Conservation (phyloP, 2,888 invertebrate genomes). For the Stenchaetothrips biformis region DNA sequence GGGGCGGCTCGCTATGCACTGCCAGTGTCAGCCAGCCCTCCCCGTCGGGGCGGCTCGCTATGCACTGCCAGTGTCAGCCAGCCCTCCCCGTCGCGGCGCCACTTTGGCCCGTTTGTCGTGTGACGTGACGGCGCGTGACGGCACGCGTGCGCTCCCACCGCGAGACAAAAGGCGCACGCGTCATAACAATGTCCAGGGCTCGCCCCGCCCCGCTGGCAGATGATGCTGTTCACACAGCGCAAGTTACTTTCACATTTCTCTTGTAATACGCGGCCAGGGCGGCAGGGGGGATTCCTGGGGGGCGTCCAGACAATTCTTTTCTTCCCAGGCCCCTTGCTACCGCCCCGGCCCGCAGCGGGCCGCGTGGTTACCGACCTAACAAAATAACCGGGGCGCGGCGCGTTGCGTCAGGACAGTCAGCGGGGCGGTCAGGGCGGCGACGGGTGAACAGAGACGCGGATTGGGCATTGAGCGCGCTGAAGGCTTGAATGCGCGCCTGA, state of each 20-base stretch:
- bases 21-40: too few relatives aligned
- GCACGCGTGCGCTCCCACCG: neutral
- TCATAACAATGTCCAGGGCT: neutral
- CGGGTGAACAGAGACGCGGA: too few relatives aligned
- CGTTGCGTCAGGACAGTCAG: too few relatives aligned
- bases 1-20: too few relatives aligned
- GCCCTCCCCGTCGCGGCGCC: too few relatives aligned
- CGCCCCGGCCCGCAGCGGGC: neutral
- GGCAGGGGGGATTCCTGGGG: neutral
- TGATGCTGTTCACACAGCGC: conserved; percentile 21
- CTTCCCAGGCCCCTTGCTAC: neutral
- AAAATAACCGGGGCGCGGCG: neutral
- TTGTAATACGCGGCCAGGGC: conserved; percentile 13
- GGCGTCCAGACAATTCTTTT: conserved; percentile 2
- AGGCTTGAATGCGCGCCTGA: too few relatives aligned
- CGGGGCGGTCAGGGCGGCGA: too few relatives aligned
- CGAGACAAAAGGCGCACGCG: neutral
- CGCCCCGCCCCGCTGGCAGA: neutral
- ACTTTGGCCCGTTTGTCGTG: neutral
- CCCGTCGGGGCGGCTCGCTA: too few relatives aligned
- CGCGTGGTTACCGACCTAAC: neutral
- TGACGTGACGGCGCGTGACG: neutral
- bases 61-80: too few relatives aligned
- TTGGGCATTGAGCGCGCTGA: too few relatives aligned
- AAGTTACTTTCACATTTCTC: conserved; percentile 22